phyloP scores from a whole-genome alignment of 2,113 vertebrate species.

The Scalopus aquaticus region DNA sequence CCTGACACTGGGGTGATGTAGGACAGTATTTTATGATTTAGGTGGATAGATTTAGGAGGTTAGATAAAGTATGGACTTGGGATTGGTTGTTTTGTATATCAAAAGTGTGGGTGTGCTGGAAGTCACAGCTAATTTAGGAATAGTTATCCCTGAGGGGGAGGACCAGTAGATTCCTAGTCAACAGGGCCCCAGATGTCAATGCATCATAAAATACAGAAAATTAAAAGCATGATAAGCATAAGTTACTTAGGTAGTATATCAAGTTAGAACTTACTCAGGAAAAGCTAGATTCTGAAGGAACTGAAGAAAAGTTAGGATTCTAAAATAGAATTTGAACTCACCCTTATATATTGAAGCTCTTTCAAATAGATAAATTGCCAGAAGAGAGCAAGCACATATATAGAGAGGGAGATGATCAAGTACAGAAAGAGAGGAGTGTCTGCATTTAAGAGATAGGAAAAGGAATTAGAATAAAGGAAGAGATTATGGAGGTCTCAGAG shows the following conservation, averaged over 20 bases:
- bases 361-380: neutral
- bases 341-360: neutral
- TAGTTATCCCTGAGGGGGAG: neutral
- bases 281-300: neutral
- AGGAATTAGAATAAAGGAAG: neutral
- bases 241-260: neutral
- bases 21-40: neutral
- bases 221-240: neutral
- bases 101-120: neutral
- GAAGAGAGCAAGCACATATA: neutral
- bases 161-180: neutral
- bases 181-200: neutral
- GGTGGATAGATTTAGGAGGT: neutral
- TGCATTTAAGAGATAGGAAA: neutral
- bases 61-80: neutral
- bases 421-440: neutral
- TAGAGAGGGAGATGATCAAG: neutral
- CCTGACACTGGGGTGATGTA: neutral
- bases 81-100: neutral
- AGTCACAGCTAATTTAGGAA: neutral
- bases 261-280: neutral
- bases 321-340: neutral
- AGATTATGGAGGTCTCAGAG: neutral
- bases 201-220: neutral
- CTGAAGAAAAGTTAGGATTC: neutral